Base-by-base conservation (phyloP, 2,113 vertebrate genomes). In the Prinia subflava region DNA sequence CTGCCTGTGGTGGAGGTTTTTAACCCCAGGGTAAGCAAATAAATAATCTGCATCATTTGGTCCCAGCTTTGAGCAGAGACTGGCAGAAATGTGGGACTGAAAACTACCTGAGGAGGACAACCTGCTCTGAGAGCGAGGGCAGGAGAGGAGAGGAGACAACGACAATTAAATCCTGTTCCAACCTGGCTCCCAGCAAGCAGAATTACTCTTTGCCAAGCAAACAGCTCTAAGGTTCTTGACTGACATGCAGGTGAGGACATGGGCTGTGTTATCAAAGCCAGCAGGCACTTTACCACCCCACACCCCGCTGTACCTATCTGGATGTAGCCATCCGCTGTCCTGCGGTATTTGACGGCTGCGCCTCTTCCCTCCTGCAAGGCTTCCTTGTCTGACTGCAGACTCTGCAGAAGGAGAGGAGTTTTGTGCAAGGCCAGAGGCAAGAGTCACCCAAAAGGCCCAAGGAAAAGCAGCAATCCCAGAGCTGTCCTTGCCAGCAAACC, bases 361-460 rank as follows among this genome's bases (percentile, higher is more conserved):
- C 98, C 98, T 87, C 98, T 98, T 57, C 98, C 99, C 91, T 99
- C 99, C 75, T 99, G 98, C 96, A 99, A 97, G 57, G 98, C 98
- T 93, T 99, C 99, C 93, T 99, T 99, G 94, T 99, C 99, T 1
- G 98, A 99, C 97, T 99, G 99, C 18, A 99, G 98, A 59, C 98
- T 99, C 99, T 99, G 95, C 14, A 63, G 92, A 69, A 57, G 57
- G 57, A 97, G 60, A 96, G 27, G 44, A 68, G 35, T n/a, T 65
- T 47, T 60, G 39, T 55, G 65, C 50, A 83, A 93, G 25, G 42
- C 64, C 70, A 56, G 20, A 11, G 23, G 49, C 10, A 55, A 67
- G 74, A 95, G 35, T 15, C 42, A 42, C 9, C 24, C 47, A 30
- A 74, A 93, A 88, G 4, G 28, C 21, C 39, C 82, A 76, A 4